phyloP scores from a whole-genome alignment of 1,140 invertebrate genomes.

The Orchestia grillus region DNA sequence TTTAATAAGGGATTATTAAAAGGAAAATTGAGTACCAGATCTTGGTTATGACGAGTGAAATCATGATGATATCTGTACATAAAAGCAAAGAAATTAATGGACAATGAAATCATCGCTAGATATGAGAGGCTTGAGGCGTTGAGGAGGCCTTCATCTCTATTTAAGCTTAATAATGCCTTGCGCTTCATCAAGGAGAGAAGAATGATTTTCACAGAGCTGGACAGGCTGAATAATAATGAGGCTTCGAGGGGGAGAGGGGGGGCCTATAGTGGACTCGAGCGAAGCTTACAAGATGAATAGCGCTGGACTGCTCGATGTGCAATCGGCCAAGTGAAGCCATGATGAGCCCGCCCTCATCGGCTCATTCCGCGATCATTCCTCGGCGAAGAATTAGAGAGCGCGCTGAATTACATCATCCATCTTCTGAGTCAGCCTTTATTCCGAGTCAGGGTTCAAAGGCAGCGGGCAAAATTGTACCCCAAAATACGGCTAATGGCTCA shows the following conservation, averaged over 20 bases:
- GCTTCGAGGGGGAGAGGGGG: neutral
- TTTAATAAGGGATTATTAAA: no score
- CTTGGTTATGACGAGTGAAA: neutral
- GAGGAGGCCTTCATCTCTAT: neutral
- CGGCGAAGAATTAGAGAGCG: neutral
- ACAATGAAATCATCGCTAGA: neutral
- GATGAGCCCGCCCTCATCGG: neutral
- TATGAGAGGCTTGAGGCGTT: neutral
- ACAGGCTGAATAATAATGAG: constrained; percentile 5
- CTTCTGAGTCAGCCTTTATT: neutral
- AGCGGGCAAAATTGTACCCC: neutral
- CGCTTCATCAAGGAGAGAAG: neutral
- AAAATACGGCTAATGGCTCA: neutral
- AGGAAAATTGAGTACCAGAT: no score
- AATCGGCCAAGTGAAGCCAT: neutral
- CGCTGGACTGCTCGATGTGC: neutral
- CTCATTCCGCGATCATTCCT: neutral
- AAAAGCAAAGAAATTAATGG: neutral
- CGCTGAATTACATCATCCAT: neutral
- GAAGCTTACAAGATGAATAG: constrained; percentile 1
- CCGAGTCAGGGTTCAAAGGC: neutral
- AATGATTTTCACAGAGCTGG: neutral
- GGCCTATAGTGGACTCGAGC: neutral
- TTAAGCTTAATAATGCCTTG: neutral
- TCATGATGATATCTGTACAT: neutral